Evolutionary conservation across 2,888 invertebrate genomes (phyloP), one percentile per base, ranked within the genome.

Genomic region (Phytoseiulus persimilis): DNA sequence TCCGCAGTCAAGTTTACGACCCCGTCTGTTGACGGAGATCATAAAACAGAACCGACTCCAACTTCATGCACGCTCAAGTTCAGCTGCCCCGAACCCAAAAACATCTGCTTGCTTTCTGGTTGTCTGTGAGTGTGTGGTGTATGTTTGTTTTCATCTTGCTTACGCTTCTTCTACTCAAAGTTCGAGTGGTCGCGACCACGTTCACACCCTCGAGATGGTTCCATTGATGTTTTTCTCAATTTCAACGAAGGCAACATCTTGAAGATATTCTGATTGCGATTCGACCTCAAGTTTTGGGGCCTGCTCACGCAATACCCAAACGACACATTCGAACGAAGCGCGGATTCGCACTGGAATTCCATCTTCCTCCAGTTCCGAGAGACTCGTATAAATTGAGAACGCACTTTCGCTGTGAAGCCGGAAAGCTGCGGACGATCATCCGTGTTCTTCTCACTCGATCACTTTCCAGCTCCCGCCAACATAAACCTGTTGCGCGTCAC

Each of bases 1-100:
- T 65, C 65, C 65, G 65, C 65, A 65, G 65, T 65, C 65, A 65
- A 65, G 65, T 65, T 65, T 65, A 65, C 65, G 65, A 65, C 65
- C 65, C 65, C 1, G 5, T 23, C 65, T 2, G 65, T 65, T 65
- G 65, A 65, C 65, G 65, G 65, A 65, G 65, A 65, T 65, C 65
- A 65, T 65, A 65, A 65, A 65, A 65, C 65, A 65, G 65, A 65
- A 65, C 65, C 65, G 18, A 65, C 65, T 65, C 65, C 65, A 65
- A 65, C 65, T 65, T 65, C 65, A 65, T 65, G 11, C 28, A 65
- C 65, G 65, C 28, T 65, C 65, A 65, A 65, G 65, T 65, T 65
- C 65, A 65, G 65, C 65, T 65, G 65, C 65, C 28, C 18, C 65
- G 65, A 65, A 65, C 65, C 65, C 11, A 65, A 65, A 65, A 65